These are phyloP conservation scores for Ascaphus truei DNA, from an alignment of 2,113 vertebrate species.

Conservation along the genomic window DNA sequence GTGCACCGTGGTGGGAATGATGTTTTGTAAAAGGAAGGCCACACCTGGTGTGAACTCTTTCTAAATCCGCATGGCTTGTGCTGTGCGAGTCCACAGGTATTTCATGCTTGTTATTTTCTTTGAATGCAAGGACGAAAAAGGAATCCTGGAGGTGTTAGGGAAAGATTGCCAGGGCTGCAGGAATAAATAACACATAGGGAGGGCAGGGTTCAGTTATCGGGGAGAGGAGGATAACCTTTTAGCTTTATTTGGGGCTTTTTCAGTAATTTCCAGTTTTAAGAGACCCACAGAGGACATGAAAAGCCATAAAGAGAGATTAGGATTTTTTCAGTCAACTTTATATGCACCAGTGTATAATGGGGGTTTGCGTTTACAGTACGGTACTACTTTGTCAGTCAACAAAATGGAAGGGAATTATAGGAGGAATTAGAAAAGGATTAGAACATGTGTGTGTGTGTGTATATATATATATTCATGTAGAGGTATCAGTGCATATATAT, in stretches of 20 bases:
- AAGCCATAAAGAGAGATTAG: too few relatives aligned
- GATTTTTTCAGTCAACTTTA: too few relatives aligned
- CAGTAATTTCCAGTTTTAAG: too few relatives aligned
- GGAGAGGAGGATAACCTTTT: conserved; percentile 9
- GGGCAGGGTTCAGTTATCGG: background rate
- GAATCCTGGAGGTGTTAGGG: conserved; percentile 19
- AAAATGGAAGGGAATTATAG: too few relatives aligned
- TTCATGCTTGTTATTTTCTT: conserved; percentile 33
- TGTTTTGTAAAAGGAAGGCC: conserved; percentile 35
- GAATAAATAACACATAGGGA: conserved; percentile 20
- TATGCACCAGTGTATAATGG: too few relatives aligned
- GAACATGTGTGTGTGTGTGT: too few relatives aligned
- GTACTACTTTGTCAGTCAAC: too few relatives aligned
- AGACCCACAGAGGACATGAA: too few relatives aligned
- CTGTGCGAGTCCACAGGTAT: conserved; percentile 30
- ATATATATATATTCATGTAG: too few relatives aligned
- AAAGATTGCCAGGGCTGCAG: conserved; percentile 21
- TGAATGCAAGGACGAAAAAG: conserved; percentile 23
- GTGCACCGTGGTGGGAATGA: conserved; percentile 13
- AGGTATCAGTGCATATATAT: too few relatives aligned
- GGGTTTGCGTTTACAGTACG: too few relatives aligned
- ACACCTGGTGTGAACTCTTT: conserved; percentile 29
- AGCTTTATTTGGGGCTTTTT: background rate
- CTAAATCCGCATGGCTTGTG: conserved; percentile 18
- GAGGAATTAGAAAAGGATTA: too few relatives aligned